Evolutionary conservation across 2,888 invertebrate genomes (phyloP), one percentile per base, ranked within the genome.

Genomic region (Anarsia innoxiella): DNA sequence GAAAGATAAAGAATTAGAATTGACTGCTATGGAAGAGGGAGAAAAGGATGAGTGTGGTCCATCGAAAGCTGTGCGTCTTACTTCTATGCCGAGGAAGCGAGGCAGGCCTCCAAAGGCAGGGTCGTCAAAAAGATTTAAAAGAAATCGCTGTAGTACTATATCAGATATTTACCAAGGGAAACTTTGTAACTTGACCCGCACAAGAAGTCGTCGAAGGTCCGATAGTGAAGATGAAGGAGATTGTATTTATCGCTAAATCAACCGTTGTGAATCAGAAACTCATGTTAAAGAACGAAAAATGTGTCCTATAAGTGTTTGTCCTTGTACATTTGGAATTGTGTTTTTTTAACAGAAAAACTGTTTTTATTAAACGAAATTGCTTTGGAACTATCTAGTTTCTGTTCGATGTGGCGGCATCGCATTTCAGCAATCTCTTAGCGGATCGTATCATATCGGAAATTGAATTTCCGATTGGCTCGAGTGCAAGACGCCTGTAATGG

Each of bases 361-460:
- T 31, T 31, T 31, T 16, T 16, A 19, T 19, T 19, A 1, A 31
- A 31, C 16, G n/a, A 31, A 31, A 31, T 31, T 1, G 13, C 10
- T 14, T 11, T n/a, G 16, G 11, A 11, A 31, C 31, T 4, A 16
- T 6, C 1, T 31, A 5, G 39, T 43, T 47, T 41, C 41, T 44
- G 39, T 42, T 42, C 40, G 36, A 27, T 13, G 38, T 44, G n/a
- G n/a, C 39, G 37, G 23, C 16, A 16, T 23, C 42, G 59, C 56
- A 54, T 69, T 68, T 66, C 61, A 64, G 65, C 74, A 70, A 76
- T 77, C 76, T 78, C 71, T 75, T 74, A 74, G 68, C 66, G 60
- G 73, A 68, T 78, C 66, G 69, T 71, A 71, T 74, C 74, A 69
- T 69, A 75, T 75, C 73, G 79, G 79, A 77, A 77, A 79, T 82